Conservation (phyloP, 1,140 invertebrate genomes). For the Theocolax elegans region DNA sequence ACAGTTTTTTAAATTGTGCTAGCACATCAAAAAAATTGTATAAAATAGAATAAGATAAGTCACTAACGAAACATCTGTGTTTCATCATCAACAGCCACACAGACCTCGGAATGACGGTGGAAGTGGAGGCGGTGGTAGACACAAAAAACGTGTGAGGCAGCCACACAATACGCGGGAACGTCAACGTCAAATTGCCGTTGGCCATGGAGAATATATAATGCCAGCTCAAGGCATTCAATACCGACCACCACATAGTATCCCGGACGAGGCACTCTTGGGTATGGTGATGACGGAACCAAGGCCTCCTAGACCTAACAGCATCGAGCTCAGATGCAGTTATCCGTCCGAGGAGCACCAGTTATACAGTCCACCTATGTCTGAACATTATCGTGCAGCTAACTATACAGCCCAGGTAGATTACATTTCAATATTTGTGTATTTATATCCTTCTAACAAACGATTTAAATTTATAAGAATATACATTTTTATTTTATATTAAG, state of each 20-base stretch:
- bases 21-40: too few species aligned
- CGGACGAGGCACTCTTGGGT: constrained; percentile 61
- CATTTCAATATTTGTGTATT: too few species aligned
- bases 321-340: constrained; percentile 78
- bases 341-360: constrained; percentile 71
- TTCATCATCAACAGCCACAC: constrained; percentile 67
- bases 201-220: constrained; percentile 89
- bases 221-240: constrained; percentile 66
- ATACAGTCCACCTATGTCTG: constrained; percentile 62
- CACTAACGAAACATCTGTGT: too few species aligned
- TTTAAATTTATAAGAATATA: too few species aligned
- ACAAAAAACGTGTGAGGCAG: constrained; percentile 84
- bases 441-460: too few species aligned
- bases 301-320: constrained; percentile 80
- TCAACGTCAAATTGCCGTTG: constrained; percentile 83
- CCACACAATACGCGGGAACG: constrained; percentile 88
- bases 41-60: too few species aligned
- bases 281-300: constrained; percentile 68
- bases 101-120: constrained; percentile 71
- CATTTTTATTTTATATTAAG: too few species aligned
- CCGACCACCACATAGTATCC: constrained; percentile 59
- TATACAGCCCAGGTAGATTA: constrained; percentile 28
- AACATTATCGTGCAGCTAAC: constrained; percentile 58
- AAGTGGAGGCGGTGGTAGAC: constrained; percentile 71
- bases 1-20: too few species aligned